These are phyloP conservation scores for Camelus dromedarius DNA, from an alignment of 2,113 vertebrate species.

Conservation along the genomic window DNA sequence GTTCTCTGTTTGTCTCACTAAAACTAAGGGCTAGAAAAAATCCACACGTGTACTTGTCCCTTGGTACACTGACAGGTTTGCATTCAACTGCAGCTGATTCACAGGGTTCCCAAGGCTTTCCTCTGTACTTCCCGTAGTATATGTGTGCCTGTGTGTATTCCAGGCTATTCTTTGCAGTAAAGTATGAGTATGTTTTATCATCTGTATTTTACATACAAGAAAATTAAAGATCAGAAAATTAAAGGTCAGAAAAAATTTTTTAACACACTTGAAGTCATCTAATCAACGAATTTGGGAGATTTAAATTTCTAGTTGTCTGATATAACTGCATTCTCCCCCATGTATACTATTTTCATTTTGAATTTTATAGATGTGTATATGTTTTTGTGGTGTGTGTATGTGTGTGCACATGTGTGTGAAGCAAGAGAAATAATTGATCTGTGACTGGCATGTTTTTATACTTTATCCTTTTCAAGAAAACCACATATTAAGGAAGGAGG, in stretches of 20 bases:
- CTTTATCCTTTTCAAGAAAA: background rate
- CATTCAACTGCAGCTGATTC: background rate
- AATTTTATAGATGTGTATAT: background rate
- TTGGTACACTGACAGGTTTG: background rate
- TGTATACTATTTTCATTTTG: background rate
- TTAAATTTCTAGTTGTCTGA: background rate
- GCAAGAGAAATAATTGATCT: background rate
- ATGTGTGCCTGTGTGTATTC: background rate
- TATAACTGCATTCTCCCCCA: background rate
- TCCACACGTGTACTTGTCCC: background rate
- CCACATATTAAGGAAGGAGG: background rate
- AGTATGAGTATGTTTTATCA: background rate
- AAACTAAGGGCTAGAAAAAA: background rate
- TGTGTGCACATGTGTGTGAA: background rate
- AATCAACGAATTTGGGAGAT: background rate
- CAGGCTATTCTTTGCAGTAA: background rate
- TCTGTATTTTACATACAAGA: background rate
- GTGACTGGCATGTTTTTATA: background rate
- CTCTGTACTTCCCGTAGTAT: background rate
- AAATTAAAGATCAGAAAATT: background rate
- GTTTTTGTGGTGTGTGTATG: background rate
- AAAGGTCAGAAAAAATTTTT: background rate
- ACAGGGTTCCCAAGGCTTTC: background rate
- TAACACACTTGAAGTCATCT: background rate
- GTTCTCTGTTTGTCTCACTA: background rate